Percentiles rank a stretch among this genome's conserved stretches.
These are phyloP conservation scores for Lasiurus borealis DNA, from an alignment of 2,113 vertebrate species.

Conservation along the genomic window DNA sequence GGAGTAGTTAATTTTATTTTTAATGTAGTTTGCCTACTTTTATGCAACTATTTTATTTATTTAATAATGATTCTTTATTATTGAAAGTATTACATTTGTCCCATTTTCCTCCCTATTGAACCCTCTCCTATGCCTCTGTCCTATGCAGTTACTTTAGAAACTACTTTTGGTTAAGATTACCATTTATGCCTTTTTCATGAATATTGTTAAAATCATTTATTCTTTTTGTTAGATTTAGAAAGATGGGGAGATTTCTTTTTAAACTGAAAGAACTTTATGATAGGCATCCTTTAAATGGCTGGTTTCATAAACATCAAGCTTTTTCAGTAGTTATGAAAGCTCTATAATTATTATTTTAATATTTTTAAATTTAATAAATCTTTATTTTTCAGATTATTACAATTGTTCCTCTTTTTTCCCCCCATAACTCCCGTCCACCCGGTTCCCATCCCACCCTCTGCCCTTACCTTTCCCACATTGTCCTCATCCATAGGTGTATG, in stretches of 20 bases:
- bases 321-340: slow-evolving; percentile 12
- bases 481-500: too few species aligned
- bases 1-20: not conserved
- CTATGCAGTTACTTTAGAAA: slow-evolving; percentile 18
- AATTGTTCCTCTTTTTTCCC: too few species aligned
- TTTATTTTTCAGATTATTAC: too few species aligned
- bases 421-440: too few species aligned
- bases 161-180: not conserved
- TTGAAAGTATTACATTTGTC: too few species aligned
- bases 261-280: not conserved
- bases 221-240: slow-evolving; percentile 29
- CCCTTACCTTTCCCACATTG: too few species aligned
- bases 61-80: too few species aligned
- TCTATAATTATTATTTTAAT: not conserved
- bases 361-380: too few species aligned
- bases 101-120: too few species aligned
- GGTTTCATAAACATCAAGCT: not conserved
- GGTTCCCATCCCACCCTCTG: too few species aligned
- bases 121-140: too few species aligned
- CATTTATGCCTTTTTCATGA: not conserved
- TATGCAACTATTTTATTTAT: not conserved
- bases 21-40: slow-evolving; percentile 44
- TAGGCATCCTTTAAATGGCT: not conserved
- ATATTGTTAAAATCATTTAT: not conserved
- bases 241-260: slow-evolving; percentile 7